Evolutionary conservation across 2,797 vertebrate species (phyloP).

Genomic region (Graptemys geographica): DNA sequence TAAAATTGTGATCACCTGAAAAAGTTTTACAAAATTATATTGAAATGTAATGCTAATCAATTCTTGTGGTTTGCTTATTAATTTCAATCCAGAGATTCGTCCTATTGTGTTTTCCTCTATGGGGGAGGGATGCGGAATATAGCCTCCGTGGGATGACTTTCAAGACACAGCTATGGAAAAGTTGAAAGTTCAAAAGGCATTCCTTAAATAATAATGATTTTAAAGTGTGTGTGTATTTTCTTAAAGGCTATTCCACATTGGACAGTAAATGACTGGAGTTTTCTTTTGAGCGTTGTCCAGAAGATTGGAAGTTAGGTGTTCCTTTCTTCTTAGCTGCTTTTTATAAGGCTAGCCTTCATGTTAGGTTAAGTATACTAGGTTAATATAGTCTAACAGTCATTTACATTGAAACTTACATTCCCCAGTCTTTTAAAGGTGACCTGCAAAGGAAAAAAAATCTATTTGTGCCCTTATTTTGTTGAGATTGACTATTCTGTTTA

Average conservation of each 20-base stretch:
- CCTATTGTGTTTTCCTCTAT: neutral
- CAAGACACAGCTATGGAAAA: neutral
- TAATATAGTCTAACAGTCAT: neutral
- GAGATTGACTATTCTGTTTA: conserved; percentile 25
- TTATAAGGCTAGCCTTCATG: neutral
- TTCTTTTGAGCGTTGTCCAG: conserved; percentile 9
- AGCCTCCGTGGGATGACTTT: neutral
- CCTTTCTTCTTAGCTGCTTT: neutral
- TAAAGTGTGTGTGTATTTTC: accelerated
- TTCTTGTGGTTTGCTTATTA: neutral
- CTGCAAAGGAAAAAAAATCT: conserved; percentile 47
- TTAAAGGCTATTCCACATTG: neutral
- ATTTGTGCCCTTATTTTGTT: conserved; percentile 42
- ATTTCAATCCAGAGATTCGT: neutral
- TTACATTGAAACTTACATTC: conserved; percentile 36
- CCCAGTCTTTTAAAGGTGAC: conserved; percentile 54
- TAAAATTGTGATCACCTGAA: neutral
- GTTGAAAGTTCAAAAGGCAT: neutral
- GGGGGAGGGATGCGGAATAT: neutral
- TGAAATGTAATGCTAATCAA: neutral
- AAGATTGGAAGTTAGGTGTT: neutral
- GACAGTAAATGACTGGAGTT: neutral
- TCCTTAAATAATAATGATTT: neutral
- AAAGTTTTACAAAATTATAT: neutral
- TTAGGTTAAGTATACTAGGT: neutral